phyloP scores from a whole-genome alignment of 2,888 invertebrate species.

The Matsumyia berberina region DNA sequence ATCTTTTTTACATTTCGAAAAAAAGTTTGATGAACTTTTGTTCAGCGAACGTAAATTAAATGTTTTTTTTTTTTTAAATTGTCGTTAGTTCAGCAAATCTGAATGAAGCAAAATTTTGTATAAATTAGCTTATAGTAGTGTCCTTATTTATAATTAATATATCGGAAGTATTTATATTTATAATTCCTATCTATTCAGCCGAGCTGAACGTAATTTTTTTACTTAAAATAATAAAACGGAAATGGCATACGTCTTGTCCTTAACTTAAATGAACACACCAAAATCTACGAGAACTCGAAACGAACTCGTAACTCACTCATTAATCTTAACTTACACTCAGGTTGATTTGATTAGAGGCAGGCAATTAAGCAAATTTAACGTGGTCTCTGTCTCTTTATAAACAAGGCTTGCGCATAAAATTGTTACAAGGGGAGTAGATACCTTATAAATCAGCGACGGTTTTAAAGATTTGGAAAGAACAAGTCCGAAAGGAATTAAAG shows the following conservation, averaged over 20 bases:
- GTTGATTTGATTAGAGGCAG: too few relatives aligned
- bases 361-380: too few relatives aligned
- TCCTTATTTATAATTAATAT: constrained; percentile 36
- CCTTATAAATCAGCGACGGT: too few relatives aligned
- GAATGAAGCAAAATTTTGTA: constrained; percentile 30
- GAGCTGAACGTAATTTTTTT: constrained; percentile 64
- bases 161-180: constrained; percentile 43
- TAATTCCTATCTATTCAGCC: constrained; percentile 59
- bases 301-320: constrained; percentile 42
- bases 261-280: constrained; percentile 3
- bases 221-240: constrained; percentile 18
- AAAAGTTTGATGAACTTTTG: constrained; percentile 39
- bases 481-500: too few relatives aligned
- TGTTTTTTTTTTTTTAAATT: constrained; percentile 11
- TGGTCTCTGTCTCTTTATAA: too few relatives aligned
- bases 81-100: constrained; percentile 25
- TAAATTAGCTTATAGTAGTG: constrained; percentile 37
- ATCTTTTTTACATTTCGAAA: constrained; percentile 40
- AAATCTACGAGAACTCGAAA: too few relatives aligned
- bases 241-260: constrained; percentile 59
- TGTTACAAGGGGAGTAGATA: too few relatives aligned
- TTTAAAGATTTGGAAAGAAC: too few relatives aligned
- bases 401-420: too few relatives aligned
- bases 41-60: constrained; percentile 34
- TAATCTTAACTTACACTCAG: constrained; percentile 6